phyloP scores from a whole-genome alignment of 1,140 invertebrate species.

The Drosophila carrolli region DNA sequence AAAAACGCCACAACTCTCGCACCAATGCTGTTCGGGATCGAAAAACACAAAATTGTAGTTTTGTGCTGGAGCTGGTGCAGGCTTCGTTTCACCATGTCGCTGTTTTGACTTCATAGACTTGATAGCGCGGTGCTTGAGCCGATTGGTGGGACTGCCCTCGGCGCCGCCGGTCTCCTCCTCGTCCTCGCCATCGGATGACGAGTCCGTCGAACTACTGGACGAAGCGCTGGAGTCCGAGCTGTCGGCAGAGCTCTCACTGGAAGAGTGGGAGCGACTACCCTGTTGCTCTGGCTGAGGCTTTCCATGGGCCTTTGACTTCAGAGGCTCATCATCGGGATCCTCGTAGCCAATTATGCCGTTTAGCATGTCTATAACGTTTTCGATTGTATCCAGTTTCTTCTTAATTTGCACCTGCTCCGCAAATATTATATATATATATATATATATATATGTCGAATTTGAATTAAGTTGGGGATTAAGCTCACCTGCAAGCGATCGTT shows the following conservation, averaged over 20 bases:
- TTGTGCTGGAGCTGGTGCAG: constrained; percentile 19
- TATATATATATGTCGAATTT: neutral
- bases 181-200: constrained; percentile 54
- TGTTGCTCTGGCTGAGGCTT: constrained; percentile 24
- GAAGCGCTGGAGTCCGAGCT: constrained; percentile 60
- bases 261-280: constrained; percentile 29
- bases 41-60: constrained; percentile 91
- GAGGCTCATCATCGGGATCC: constrained; percentile 60
- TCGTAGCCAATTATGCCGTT: constrained; percentile 88
- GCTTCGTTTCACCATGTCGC: constrained; percentile 65
- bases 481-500: constrained; percentile 92
- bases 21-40: constrained; percentile 95
- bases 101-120: constrained; percentile 84
- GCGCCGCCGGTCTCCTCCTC: constrained; percentile 53
- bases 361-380: constrained; percentile 93
- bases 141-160: constrained; percentile 66
- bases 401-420: constrained; percentile 90
- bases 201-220: constrained; percentile 52
- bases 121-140: constrained; percentile 82
- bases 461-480: neutral
- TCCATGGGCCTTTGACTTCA: constrained; percentile 24
- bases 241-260: constrained; percentile 64
- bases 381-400: constrained; percentile 92
- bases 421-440: neutral
- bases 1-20: constrained; percentile 92